These are phyloP conservation scores for Macrostomum lignano DNA, from an alignment of 1,140 invertebrate genomes.

Conservation along the genomic window DNA sequence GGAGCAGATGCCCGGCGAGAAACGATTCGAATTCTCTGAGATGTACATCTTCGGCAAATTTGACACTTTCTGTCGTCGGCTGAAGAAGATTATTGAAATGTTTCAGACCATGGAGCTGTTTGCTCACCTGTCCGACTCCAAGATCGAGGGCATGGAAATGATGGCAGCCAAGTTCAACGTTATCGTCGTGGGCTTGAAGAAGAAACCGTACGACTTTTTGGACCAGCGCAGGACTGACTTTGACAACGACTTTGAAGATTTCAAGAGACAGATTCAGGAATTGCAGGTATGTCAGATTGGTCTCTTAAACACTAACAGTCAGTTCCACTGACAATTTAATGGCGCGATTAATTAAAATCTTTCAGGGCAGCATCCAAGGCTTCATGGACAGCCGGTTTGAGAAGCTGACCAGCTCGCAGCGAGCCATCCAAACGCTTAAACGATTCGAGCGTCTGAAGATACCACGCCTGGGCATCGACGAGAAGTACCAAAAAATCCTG, in stretches of 20 bases:
- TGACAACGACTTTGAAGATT: constrained; percentile 49
- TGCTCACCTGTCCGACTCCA: constrained; percentile 16
- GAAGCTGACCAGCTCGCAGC: constrained; percentile 16
- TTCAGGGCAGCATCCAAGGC: constrained; percentile 13
- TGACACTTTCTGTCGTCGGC: constrained; percentile 57
- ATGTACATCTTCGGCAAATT: constrained; percentile 89
- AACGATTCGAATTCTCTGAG: constrained; percentile 63
- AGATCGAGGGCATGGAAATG: constrained; percentile 25
- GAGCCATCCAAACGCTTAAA: constrained; percentile 21
- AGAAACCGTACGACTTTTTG: constrained; percentile 60
- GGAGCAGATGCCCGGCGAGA: constrained; percentile 33
- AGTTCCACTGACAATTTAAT: constrained; percentile 24
- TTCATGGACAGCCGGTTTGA: constrained; percentile 26
- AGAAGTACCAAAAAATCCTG: constrained; percentile 54
- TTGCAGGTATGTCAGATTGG: constrained; percentile 22
- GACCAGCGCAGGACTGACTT: constrained; percentile 59
- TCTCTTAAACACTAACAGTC: constrained; percentile 23
- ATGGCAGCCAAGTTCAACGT: constrained; percentile 21
- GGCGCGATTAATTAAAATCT: constrained; percentile 32
- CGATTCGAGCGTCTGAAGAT: constrained; percentile 23
- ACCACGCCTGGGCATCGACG: constrained; percentile 25
- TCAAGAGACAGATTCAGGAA: constrained; percentile 39
- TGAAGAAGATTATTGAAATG: constrained; percentile 55
- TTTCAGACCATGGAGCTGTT: constrained; percentile 49
- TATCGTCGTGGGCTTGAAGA: constrained; percentile 41